phyloP scores from a whole-genome alignment of 2,888 invertebrate genomes.

The Erebia ligea region DNA sequence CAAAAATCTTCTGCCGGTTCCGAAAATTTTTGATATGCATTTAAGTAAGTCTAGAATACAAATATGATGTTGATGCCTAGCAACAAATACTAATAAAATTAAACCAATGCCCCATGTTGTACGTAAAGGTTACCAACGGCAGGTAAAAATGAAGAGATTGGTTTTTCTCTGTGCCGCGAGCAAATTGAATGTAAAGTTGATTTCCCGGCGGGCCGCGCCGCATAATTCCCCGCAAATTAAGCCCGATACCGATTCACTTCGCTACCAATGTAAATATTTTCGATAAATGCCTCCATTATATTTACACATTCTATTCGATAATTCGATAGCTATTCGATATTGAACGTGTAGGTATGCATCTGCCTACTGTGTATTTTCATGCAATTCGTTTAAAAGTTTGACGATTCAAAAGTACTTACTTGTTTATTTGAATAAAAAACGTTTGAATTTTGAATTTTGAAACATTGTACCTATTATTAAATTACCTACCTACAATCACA shows the following conservation, averaged over 20 bases:
- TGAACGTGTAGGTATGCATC: background rate
- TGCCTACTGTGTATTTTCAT: background rate
- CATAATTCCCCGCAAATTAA: slow-evolving; percentile 78
- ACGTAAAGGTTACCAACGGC: slow-evolving; percentile 31
- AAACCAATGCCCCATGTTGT: slow-evolving; percentile 22
- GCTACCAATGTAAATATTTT: slow-evolving; percentile 79
- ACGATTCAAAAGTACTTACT: no score
- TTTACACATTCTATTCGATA: slow-evolving; percentile 40
- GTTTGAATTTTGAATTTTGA: no score
- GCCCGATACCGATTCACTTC: slow-evolving; percentile 73
- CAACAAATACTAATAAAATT: background rate
- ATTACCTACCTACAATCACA: background rate
- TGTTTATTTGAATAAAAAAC: no score
- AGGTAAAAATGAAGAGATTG: slow-evolving; percentile 68
- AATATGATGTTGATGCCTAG: no score
- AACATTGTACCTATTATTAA: background rate
- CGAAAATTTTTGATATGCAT: no score
- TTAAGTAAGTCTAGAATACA: no score
- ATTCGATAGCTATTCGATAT: slow-evolving; percentile 42
- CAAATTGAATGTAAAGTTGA: slow-evolving; percentile 82
- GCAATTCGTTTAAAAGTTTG: slow-evolving; percentile 5
- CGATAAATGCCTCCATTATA: slow-evolving; percentile 70
- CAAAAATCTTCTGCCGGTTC: no score
- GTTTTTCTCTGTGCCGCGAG: slow-evolving; percentile 75
- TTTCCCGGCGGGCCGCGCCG: slow-evolving; percentile 75